Conservation (phyloP, 2,113 vertebrate genomes). For the Chlamydotis undulata region DNA sequence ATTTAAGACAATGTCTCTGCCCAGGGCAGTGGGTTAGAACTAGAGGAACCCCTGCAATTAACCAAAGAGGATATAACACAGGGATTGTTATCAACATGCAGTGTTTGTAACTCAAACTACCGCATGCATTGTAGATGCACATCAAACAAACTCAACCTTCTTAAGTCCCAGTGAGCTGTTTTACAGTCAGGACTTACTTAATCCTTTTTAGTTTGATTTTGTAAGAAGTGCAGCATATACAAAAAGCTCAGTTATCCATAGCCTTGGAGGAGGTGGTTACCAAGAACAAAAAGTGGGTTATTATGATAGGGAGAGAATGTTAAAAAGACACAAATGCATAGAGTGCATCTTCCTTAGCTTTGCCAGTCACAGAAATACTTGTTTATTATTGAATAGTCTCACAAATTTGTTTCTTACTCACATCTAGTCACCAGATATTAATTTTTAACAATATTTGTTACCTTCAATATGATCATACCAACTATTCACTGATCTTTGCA, state of each 20-base stretch:
- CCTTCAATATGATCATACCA: not conserved
- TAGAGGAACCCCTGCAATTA: not conserved
- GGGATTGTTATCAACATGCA: not conserved
- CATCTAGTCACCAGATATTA: not conserved
- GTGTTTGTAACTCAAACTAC: not conserved
- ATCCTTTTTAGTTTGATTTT: not conserved
- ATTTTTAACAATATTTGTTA: not conserved
- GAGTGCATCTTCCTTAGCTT: not conserved
- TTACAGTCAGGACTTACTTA: not conserved
- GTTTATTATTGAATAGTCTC: not conserved
- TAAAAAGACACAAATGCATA: not conserved
- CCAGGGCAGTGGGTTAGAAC: too few relatives aligned
- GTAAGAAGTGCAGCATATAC: not conserved
- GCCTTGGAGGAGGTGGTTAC: not conserved
- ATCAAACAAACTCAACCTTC: not conserved
- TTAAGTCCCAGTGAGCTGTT: not conserved
- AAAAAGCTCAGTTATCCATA: not conserved
- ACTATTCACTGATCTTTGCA: not conserved
- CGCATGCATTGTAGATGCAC: not conserved
- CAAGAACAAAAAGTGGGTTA: not conserved
- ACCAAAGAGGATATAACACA: not conserved
- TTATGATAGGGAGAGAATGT: not conserved
- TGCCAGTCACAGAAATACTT: not conserved
- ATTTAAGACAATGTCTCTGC: not conserved
- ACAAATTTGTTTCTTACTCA: not conserved